A percentile compares a stretch with the other conserved stretches of the same genome.
Evolutionary conservation across 2,888 invertebrate genomes (phyloP).

Genomic region (Gerris lacustris): DNA sequence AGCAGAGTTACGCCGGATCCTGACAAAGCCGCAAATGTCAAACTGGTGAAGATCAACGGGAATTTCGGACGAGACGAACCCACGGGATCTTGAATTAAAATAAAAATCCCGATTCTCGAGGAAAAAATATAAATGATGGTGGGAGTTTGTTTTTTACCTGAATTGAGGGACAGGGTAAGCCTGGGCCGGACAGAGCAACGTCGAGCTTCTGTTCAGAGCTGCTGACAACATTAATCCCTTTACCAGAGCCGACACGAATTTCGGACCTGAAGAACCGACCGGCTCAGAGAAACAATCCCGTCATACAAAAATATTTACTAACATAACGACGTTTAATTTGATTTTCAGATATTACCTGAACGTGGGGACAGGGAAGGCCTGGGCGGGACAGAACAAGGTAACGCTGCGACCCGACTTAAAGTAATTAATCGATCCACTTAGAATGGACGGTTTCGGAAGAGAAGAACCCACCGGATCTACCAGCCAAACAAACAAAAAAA

Average conservation of each 20-base stretch:
- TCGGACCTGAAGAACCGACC: slow-evolving; percentile 50
- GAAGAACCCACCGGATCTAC: slow-evolving; percentile 58
- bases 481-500: background rate
- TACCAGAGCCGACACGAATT: slow-evolving; percentile 43
- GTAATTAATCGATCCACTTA: slow-evolving; percentile 24
- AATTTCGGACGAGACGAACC: slow-evolving; percentile 56
- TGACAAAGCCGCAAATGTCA: slow-evolving; percentile 21
- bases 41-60: slow-evolving; percentile 35
- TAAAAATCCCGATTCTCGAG: too few relatives aligned
- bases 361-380: slow-evolving; percentile 60
- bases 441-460: slow-evolving; percentile 45
- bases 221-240: slow-evolving; percentile 26
- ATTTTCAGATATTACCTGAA: slow-evolving; percentile 46
- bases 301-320: too few relatives aligned
- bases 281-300: slow-evolving; percentile 30
- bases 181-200: slow-evolving; percentile 43
- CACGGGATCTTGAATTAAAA: slow-evolving; percentile 46
- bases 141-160: slow-evolving; percentile 35
- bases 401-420: slow-evolving; percentile 30
- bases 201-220: slow-evolving; percentile 39
- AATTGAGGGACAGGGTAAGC: slow-evolving; percentile 41
- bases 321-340: too few relatives aligned
- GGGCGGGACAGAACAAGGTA: slow-evolving; percentile 51
- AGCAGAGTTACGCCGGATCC: slow-evolving; percentile 35
- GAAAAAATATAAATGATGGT: too few relatives aligned